Base-by-base conservation (phyloP, 2,797 vertebrate species). In the Sandelia bainsii region DNA sequence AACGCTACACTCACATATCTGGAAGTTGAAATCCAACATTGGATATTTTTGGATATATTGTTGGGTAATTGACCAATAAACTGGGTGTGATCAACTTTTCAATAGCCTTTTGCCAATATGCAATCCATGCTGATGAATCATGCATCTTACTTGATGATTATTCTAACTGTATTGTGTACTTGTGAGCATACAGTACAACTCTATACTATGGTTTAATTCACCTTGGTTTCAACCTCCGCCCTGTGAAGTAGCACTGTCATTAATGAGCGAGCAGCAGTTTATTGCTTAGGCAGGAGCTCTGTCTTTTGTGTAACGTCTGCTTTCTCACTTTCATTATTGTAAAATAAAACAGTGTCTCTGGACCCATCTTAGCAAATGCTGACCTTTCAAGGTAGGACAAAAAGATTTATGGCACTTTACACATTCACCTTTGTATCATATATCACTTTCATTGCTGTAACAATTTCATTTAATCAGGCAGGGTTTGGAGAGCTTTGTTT, bases 321-420 rank as follows among this genome's bases (percentile, higher is more conserved):
- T 85, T 90, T 83, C 77, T 85, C 82, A 76, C 67, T 84, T 89
- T 87, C 85, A 83, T 89, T 84, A 59, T 80, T 81, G 65, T 70
- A 58, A 76, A 87, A 85, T 84, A 88, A 89, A 88, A 87, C 71
- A 25, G 58, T 74, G 80, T 91, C 87, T 91, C 64, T 77, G 85
- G 73, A 75, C 84, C 90, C 89, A 87, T 93, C 84, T 86, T 87
- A 81, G 87, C 83, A 89, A 89, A 89, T 91, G 81, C 87, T 91
- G 90, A 93, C 92, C 90, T 94, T 93, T 93, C 76, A 81, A 91
- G 88, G 90, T 89, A 72, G 88, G 86, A 89, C 87, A 77, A 83
- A 89, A 73, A 93, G 89, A 94, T 94, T 94, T 92, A 93, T 94
- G 84, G 88, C 81, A 77, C 79, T 91, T 92, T 91, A 76, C 86